A percentile compares a stretch with the other conserved stretches of the same genome.
phyloP scores from a whole-genome alignment of 2,888 invertebrate genomes.

The Adineta ricciae region DNA sequence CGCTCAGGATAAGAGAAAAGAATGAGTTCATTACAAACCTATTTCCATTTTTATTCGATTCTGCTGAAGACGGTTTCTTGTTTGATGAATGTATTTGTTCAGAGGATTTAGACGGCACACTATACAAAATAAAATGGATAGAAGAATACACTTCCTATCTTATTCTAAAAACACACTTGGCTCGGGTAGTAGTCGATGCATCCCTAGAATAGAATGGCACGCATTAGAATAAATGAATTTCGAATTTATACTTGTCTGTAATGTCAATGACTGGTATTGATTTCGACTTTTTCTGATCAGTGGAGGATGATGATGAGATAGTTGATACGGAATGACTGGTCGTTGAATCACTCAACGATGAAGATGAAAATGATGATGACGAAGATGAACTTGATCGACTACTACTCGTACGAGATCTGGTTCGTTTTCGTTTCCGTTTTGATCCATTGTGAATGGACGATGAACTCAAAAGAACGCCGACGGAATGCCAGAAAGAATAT shows the following conservation, averaged over 20 bases:
- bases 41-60: not conserved
- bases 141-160: not conserved
- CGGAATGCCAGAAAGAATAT: not conserved
- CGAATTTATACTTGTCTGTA: not conserved
- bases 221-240: not conserved
- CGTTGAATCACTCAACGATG: not conserved
- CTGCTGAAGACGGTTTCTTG: not conserved
- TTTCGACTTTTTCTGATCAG: not conserved
- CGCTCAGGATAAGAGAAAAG: not conserved
- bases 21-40: not conserved
- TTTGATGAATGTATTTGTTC: not conserved
- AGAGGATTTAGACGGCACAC: not conserved
- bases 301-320: not conserved
- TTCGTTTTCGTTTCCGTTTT: not conserved
- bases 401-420: not conserved
- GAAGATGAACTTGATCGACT: not conserved
- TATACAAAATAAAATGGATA: not conserved
- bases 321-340: not conserved
- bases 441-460: not conserved
- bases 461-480: constrained; percentile 14
- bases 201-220: not conserved
- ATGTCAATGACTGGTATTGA: not conserved
- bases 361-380: not conserved
- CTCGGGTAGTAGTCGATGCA: not conserved
- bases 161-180: not conserved